Conservation (phyloP, 2,888 invertebrate species). For the Andricus curvator region DNA sequence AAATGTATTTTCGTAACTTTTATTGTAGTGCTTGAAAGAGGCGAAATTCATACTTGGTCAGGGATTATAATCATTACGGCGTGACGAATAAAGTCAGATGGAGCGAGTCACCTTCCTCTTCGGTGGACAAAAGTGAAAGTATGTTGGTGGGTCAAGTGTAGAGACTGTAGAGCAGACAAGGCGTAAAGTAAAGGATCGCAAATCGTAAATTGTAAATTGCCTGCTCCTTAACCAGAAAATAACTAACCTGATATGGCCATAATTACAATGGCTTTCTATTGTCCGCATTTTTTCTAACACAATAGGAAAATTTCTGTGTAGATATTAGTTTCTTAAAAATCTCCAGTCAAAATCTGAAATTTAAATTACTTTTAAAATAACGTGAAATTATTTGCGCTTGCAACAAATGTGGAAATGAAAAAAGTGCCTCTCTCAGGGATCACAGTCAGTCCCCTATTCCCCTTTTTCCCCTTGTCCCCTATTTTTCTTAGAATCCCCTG, state of each 20-base stretch:
- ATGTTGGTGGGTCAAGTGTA: slow-evolving; percentile 74
- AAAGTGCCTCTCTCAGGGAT: not conserved
- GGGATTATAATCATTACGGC: slow-evolving; percentile 14
- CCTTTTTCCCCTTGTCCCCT: too few relatives aligned
- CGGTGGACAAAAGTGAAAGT: slow-evolving; percentile 69
- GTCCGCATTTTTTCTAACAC: not conserved
- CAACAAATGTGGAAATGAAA: not conserved
- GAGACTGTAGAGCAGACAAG: slow-evolving; percentile 61
- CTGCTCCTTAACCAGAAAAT: not conserved
- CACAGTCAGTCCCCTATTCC: too few relatives aligned
- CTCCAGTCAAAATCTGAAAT: not conserved
- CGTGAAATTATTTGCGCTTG: not conserved
- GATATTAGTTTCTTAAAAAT: not conserved
- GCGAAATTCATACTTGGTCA: not conserved
- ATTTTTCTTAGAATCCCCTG: too few relatives aligned
- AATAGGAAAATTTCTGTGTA: not conserved
- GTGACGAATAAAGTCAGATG: slow-evolving; percentile 18
- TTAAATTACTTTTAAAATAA: too few relatives aligned
- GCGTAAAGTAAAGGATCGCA: slow-evolving; percentile 19
- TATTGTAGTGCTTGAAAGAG: not conserved
- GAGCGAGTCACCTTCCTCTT: slow-evolving; percentile 51
- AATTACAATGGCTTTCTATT: not conserved
- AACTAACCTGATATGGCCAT: not conserved
- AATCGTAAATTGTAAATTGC: not conserved
- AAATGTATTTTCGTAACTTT: not conserved